phyloP scores from a whole-genome alignment of 2,113 vertebrate species.

The Ciconia boyciana region DNA sequence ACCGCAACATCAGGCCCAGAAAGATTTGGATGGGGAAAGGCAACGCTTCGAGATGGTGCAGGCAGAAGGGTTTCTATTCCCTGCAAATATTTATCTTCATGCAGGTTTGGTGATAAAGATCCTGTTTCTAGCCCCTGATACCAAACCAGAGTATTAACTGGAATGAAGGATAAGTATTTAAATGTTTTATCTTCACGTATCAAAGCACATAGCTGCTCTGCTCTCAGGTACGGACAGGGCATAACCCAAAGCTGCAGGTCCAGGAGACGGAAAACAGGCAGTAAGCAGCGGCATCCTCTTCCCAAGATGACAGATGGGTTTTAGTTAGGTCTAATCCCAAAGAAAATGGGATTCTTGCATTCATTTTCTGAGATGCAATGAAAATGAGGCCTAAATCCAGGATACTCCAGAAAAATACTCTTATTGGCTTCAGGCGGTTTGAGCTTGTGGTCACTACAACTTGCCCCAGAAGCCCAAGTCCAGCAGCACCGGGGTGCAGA shows the following conservation, averaged over 20 bases:
- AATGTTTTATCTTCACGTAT: fast-evolving
- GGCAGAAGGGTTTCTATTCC: background rate
- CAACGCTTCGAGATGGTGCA: fast-evolving
- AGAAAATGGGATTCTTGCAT: background rate
- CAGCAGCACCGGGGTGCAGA: background rate
- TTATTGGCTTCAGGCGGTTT: background rate
- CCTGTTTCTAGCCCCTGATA: fast-evolving
- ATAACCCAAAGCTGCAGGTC: background rate
- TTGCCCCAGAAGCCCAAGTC: background rate
- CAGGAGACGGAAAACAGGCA: background rate
- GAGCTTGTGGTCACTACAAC: background rate
- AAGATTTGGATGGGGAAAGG: background rate
- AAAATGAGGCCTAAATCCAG: background rate
- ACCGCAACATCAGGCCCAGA: no score
- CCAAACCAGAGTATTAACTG: background rate
- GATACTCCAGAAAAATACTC: background rate
- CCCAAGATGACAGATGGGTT: background rate
- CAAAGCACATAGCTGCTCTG: background rate
- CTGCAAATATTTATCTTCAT: background rate
- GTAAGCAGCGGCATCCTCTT: background rate
- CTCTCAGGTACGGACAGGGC: background rate
- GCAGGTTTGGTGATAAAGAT: background rate
- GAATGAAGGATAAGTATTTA: background rate
- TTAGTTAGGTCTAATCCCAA: background rate
- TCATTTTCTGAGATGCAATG: background rate